Conservation (phyloP, 2,888 invertebrate genomes). For the Baronia brevicornis region DNA sequence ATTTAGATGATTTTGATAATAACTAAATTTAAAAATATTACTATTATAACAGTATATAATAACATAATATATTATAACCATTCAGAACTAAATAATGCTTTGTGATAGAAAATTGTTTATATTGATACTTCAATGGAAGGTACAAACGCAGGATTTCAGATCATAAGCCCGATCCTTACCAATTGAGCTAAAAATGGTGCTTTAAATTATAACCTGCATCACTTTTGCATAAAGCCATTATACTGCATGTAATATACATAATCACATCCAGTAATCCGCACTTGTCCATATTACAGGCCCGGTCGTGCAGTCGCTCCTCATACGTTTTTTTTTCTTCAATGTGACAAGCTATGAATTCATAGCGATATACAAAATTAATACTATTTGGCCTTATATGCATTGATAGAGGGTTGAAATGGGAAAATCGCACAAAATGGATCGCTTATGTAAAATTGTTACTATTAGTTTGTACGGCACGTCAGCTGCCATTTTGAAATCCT, state of each 20-base stretch:
- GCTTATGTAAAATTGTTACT: conserved; percentile 23
- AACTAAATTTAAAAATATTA: too few species aligned
- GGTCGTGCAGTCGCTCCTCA: conserved; percentile 32
- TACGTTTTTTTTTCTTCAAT: conserved; percentile 52
- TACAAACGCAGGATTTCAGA: too few species aligned
- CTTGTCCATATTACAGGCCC: conserved; percentile 57
- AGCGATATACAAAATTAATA: neutral
- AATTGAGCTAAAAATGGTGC: neutral
- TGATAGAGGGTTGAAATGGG: too few species aligned
- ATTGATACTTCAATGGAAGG: too few species aligned
- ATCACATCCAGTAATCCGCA: conserved; percentile 52
- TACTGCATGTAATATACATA: conserved; percentile 22
- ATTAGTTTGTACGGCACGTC: conserved; percentile 41
- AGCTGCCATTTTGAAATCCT: conserved; percentile 61
- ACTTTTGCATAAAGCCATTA: conserved; percentile 30
- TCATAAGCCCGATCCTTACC: too few species aligned
- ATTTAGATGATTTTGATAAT: too few species aligned
- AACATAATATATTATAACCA: too few species aligned
- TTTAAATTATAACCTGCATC: conserved; percentile 9
- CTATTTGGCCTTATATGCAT: conserved; percentile 13
- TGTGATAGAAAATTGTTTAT: too few species aligned
- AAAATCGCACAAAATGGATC: too few species aligned
- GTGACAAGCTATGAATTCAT: conserved; percentile 17
- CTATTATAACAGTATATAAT: too few species aligned
- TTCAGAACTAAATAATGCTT: too few species aligned